phyloP scores from a whole-genome alignment of 2,888 invertebrate species.

The Mythimna lalbum region DNA sequence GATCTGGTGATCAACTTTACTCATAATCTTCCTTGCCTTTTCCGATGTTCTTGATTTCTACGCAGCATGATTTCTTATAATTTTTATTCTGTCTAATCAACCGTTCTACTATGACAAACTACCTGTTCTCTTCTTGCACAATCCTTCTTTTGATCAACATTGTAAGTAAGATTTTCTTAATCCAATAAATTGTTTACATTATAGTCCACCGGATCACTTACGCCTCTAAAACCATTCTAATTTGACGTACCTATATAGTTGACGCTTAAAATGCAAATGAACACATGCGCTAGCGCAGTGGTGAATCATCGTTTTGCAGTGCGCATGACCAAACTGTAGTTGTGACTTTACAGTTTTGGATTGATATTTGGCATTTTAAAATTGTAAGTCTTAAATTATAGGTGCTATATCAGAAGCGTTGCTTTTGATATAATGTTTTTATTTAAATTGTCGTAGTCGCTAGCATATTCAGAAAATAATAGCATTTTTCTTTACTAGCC shows the following conservation, averaged over 20 bases:
- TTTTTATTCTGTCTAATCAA: too few relatives aligned
- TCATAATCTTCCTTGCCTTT: too few relatives aligned
- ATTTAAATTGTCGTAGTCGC: not conserved
- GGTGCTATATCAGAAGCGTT: not conserved
- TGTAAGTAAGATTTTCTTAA: conserved; percentile 3
- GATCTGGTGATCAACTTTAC: too few relatives aligned
- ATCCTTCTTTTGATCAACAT: not conserved
- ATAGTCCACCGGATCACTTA: conserved; percentile 12
- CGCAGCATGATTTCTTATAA: too few relatives aligned
- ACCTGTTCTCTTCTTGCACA: too few relatives aligned
- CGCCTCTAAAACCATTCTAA: conserved; percentile 51
- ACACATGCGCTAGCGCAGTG: conserved; percentile 43
- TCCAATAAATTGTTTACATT: conserved; percentile 14
- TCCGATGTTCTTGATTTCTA: too few relatives aligned
- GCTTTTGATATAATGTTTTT: not conserved
- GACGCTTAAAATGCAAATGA: conserved; percentile 61
- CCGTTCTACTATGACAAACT: too few relatives aligned
- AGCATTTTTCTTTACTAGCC: too few relatives aligned
- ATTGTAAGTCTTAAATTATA: not conserved
- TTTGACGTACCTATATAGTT: conserved; percentile 45
- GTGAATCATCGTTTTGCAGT: conserved; percentile 54
- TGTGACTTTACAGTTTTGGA: conserved; percentile 6
- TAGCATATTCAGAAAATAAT: too few relatives aligned
- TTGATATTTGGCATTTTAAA: not conserved
- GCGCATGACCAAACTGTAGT: conserved; percentile 6